These are phyloP conservation scores for Zaprionus ornatus DNA, from an alignment of 1,140 invertebrate genomes.

Conservation along the genomic window DNA sequence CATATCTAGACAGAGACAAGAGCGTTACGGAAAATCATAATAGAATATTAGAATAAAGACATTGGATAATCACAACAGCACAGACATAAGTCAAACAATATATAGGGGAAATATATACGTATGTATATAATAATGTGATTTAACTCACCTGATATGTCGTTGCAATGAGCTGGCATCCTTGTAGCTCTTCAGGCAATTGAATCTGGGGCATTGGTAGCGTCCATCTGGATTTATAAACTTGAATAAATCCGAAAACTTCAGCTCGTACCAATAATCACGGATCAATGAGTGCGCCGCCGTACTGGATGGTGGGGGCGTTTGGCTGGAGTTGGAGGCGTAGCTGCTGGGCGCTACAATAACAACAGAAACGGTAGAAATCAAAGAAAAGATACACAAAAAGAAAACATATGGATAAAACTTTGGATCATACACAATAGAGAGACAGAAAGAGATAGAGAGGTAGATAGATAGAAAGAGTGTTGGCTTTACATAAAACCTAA, in stretches of 20 bases:
- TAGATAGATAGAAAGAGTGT: conserved; percentile 39
- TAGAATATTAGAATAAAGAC: conserved; percentile 21
- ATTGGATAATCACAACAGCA: conserved; percentile 31
- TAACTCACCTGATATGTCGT: conserved; percentile 84
- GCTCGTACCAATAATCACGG: conserved; percentile 83
- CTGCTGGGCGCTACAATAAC: conserved; percentile 70
- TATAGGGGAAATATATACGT: not conserved
- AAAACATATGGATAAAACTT: conserved; percentile 11
- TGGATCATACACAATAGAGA: conserved; percentile 1
- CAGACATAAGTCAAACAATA: conserved; percentile 6
- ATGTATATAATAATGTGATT: not conserved
- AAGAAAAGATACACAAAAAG: conserved; percentile 4
- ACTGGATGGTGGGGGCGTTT: conserved; percentile 76
- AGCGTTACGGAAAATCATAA: conserved; percentile 15
- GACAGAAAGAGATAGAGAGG: conserved; percentile 8
- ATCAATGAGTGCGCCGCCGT: conserved; percentile 72
- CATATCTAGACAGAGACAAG: conserved; percentile 73
- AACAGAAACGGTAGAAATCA: conserved; percentile 23
- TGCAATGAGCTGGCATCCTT: conserved; percentile 84
- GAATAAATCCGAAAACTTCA: conserved; percentile 83
- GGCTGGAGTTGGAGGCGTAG: conserved; percentile 79
- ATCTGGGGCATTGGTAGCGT: conserved; percentile 83
- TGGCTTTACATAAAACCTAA: conserved; percentile 18
- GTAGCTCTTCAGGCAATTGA: conserved; percentile 83
- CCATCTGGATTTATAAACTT: conserved; percentile 83